Base-by-base conservation (phyloP, 2,113 vertebrate genomes). In the Eulemur rufifrons region DNA sequence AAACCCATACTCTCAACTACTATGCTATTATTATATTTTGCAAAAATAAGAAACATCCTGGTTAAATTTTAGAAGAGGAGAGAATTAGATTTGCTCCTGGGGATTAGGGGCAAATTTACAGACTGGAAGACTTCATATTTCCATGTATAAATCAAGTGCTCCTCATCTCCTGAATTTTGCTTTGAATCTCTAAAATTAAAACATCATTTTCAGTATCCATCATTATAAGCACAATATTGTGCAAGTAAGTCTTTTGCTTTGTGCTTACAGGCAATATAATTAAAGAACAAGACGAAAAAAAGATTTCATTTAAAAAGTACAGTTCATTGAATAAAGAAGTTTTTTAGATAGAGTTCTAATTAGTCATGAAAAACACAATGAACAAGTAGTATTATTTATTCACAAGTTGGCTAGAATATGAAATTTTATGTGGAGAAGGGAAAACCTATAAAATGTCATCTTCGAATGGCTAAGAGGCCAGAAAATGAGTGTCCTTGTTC, bases 131-230 rank as follows among this genome's bases (percentile, higher is more conserved):
- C 25, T 84, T 78, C 29, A 6, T 42, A 45, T 37, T 83, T 14
- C 25, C 25, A 39, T 59, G 50, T 34, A n/a, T 17, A 94, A 32
- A 47, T 47, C 17, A 39, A 84, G 21, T 32, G 25, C 5, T 64
- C 39, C 8, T 66, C 42, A 45, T 29, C 45, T 45, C 64, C 39
- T 81, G 14, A 69, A 39, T 86, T 47, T 90, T 80, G 37, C 76
- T 74, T 85, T 68, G 18, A 76, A 69, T 78, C 56, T 71, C 61
- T 78, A 78, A 95, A 94, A 50, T 25, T 63, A 83, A 93, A 95
- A 63, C 23, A 85, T 54, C 13, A 20, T 89, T 74, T 93, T 84
- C 37, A 13, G 37, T 54, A 14, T 77, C n/a, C 21, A 47, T 81
- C 14, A 14, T 27, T 85, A 15, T 47, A 39, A 87, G 20, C n/a